Percentiles rank a stretch among this genome's conserved stretches.
These are phyloP conservation scores for Hozukius guyotensis DNA, from an alignment of 2,797 vertebrate species.

Conservation along the genomic window DNA sequence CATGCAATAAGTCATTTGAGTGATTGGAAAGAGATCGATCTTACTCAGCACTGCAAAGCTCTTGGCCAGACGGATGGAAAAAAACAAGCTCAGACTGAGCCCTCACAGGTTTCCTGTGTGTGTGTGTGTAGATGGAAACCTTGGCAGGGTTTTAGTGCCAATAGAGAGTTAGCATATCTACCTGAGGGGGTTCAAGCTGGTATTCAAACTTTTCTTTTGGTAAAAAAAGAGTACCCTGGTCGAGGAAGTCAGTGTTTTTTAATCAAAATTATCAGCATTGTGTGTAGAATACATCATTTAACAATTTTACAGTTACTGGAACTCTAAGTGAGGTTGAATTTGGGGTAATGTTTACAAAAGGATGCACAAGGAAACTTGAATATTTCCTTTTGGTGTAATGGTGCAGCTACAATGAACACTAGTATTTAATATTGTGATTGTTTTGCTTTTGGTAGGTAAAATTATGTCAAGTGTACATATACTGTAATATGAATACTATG, in stretches of 20 bases:
- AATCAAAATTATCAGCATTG: neutral
- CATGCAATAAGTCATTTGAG: conserved; percentile 29
- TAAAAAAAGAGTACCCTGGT: neutral
- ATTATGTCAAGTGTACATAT: neutral
- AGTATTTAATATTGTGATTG: neutral
- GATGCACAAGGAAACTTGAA: neutral
- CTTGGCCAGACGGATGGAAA: conserved; percentile 59
- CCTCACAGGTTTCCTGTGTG: conserved; percentile 18
- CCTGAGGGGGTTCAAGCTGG: neutral
- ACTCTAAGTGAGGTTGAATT: neutral
- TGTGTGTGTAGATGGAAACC: conserved; percentile 20
- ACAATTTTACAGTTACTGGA: neutral
- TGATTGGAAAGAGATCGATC: conserved; percentile 52
- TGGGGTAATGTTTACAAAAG: neutral
- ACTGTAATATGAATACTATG: neutral
- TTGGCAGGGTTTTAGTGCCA: conserved; percentile 15
- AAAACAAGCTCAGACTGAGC: conserved; percentile 13
- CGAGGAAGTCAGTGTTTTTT: neutral
- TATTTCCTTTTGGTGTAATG: neutral
- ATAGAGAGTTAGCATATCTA: conserved; percentile 6
- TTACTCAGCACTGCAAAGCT: conserved; percentile 40
- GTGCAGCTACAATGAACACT: neutral
- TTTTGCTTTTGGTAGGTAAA: neutral
- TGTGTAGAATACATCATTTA: neutral
- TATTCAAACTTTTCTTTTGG: neutral